These are phyloP conservation scores for Chionis minor DNA, from an alignment of 2,113 vertebrate genomes.

Conservation along the genomic window DNA sequence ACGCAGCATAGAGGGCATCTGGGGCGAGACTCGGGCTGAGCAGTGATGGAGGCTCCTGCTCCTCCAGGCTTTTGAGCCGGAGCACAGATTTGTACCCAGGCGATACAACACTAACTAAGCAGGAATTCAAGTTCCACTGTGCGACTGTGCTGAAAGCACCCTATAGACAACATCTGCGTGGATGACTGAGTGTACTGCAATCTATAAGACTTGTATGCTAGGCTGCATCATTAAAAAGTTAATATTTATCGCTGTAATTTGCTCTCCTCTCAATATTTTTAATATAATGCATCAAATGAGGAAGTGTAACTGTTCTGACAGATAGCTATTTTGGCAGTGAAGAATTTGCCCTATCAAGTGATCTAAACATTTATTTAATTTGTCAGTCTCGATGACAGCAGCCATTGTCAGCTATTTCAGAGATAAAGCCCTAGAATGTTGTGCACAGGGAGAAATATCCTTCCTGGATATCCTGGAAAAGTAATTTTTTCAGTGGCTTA, in stretches of 20 bases:
- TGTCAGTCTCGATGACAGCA: background rate
- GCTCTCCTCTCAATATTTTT: background rate
- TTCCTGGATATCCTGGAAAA: background rate
- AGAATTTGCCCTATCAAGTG: background rate
- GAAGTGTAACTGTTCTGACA: background rate
- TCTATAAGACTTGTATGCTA: background rate
- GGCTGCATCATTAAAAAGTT: background rate
- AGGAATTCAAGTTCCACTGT: background rate
- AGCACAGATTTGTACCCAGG: background rate
- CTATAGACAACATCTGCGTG: background rate
- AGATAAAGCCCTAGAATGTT: background rate
- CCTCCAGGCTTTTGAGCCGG: background rate
- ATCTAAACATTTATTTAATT: slow-evolving; percentile 20
- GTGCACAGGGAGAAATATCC: background rate
- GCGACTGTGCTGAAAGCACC: background rate
- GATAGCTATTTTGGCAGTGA: background rate
- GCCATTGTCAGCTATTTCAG: background rate
- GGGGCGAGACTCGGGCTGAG: background rate
- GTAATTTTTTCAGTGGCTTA: background rate
- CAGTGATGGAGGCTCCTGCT: background rate
- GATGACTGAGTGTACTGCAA: background rate
- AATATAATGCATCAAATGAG: background rate
- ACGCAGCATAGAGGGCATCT: background rate
- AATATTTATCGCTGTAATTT: background rate
- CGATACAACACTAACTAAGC: background rate